Evolutionary conservation across 2,888 invertebrate species (phyloP), one percentile per base, ranked within the genome.

Genomic region (Hemaris fuciformis): DNA sequence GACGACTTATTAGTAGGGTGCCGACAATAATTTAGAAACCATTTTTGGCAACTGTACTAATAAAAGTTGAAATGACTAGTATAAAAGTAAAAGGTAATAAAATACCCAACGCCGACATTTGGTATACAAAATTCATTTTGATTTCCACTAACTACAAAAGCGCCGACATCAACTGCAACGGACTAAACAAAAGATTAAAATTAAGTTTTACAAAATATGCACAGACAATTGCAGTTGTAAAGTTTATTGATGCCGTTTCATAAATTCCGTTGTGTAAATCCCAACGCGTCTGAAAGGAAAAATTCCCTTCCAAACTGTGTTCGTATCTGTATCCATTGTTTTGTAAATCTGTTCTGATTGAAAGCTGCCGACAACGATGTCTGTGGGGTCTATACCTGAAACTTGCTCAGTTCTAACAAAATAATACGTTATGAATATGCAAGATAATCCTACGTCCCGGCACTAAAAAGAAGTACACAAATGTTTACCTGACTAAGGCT

Each of bases 171-270:
- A 62, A 67, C 59, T 65, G 64, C 64, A 70, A 73, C 74, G 64
- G 71, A 64, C 66, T 62, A 69, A 76, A 87, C 84, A 84, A 87
- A 79, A 80, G 71, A 23, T 48, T 7, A 25, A 42, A 18, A 25
- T 43, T 59, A 62, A 72, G 73, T 73, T 76, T 74, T 74, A 77
- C 74, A 80, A 80, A 80, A 75, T 73, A 72, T 65, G 67, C 61
- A 60, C 64, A 66, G 67, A 87, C 84, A 85, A 87, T 79, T 69
- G 70, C 62, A 63, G 74, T 75, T 73, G 86, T 89, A 88, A 89
- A 88, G 62, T 79, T 82, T 85, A 88, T 85, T 84, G 75, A 70
- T 63, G 74, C 71, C 75, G 66, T 72, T 81, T 81, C 76, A 79
- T 78, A 78, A 77, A 43, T 31, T 7, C 71, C 64, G 73, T 76